Base-by-base conservation (phyloP, 2,888 invertebrate genomes). In the Hydrotaea diabolus region DNA sequence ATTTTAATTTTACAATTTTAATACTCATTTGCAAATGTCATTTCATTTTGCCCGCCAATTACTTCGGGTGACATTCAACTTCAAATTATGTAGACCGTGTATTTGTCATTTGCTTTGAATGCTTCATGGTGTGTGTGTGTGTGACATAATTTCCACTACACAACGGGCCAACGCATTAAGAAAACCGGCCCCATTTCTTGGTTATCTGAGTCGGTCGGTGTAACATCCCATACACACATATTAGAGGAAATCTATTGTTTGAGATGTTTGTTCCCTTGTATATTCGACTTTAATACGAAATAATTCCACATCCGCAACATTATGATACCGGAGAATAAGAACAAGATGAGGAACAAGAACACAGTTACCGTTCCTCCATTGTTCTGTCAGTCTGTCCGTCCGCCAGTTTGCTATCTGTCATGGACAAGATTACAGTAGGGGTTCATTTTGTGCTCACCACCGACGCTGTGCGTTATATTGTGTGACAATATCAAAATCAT, bases 401-500 rank as follows among this genome's bases (percentile, higher is more conserved):
- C 31, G 31, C 31, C 31, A 31, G 31, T 31, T 7, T 31, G 2
- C 31, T 4, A 4, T 31, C 31, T 4, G 2, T 31, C 31, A 31
- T 31, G 31, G 7, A 31, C 31, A 31, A 31, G 31, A 31, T 2
- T 7, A 31, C 7, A 31, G 31, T 31, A 31, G 7, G 31, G 31
- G 2, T 31, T 31, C 7, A 2, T 31, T 31, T 31, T 31, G n/a
- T 31, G 31, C 7, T 31, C 7, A 31, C 31, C 7, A 7, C 31
- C 7, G 31, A 7, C 7, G 31, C 31, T 21, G n/a, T 49, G 49
- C 49, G 36, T 69, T 21, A 21, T 57, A 66, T 53, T 82, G 75
- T 82, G 75, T 77, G 46, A 66, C 72, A 83, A 77, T 59, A 59
- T 59, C 59, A 74, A 62, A 74, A 69, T 73, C 39, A 73, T 49